Evolutionary conservation across 2,113 vertebrate genomes (phyloP), one percentile per base, ranked within the genome.

Genomic region (Vidua macroura): DNA sequence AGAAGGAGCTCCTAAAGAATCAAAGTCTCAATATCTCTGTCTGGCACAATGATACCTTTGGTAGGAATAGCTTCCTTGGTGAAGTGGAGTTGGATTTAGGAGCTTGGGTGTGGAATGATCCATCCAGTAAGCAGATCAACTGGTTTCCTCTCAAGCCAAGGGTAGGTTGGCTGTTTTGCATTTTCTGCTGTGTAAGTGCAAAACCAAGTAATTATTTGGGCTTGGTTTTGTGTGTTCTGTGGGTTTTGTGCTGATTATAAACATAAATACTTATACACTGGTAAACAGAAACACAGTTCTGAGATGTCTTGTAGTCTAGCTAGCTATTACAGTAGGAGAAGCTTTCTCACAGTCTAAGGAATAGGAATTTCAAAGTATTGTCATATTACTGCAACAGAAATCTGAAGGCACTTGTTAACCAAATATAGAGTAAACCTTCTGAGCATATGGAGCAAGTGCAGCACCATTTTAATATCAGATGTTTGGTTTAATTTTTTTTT

Each of bases 31-130:
- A 98, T 88, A 37, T 99, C 51, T 99, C 99, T 1, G 99, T 99
- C 60, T 99, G 99, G 99, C 99, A 99, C 93, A 98, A 99, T 12
- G 98, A 99, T 92, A 98, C 96, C 6, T 99, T 99, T 97, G 98
- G 99, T 28, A 98, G 98, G 55, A 99, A 99, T 88, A 98, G 97
- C 91, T 99, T 99, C 94, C 98, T 99, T 73, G 99, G 99, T 14
- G 99, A 99, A 93, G 98, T 99, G 80, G 98, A 99, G 48, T 86
- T 99, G 80, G 98, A 99, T 96, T 94, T 99, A 93, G 98, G 97
- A 78, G 95, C 96, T 11, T 99, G 99, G 99, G 98, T 99, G 94
- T 99, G 99, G 98, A 98, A 93, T 78, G 98, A 98, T 96, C 98
- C 93, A 68, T 97, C 98, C 80, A 99, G 91, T 62, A 98, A 98